Percentiles rank a stretch among this genome's conserved stretches.
These are phyloP conservation scores for Chalcosyrphus nemorum DNA, from an alignment of 2,888 invertebrate species.

Conservation along the genomic window DNA sequence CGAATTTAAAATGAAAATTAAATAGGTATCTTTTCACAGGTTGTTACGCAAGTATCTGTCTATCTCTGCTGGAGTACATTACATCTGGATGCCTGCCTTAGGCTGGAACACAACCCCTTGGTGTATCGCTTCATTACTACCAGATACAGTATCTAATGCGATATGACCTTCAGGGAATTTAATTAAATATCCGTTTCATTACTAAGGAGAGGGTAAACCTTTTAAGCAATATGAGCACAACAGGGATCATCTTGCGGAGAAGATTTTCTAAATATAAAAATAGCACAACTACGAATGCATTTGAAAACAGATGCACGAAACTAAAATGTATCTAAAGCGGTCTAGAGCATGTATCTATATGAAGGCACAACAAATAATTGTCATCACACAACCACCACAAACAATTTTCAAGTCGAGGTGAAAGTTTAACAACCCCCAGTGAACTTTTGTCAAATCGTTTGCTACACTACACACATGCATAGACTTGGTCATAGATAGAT, in stretches of 20 bases:
- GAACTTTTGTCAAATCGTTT: constrained; percentile 69
- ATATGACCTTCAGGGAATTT: constrained; percentile 42
- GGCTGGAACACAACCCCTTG: background rate
- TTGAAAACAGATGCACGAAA: constrained; percentile 45
- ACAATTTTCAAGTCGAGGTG: constrained; percentile 55
- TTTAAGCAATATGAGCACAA: background rate
- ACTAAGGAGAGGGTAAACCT: background rate
- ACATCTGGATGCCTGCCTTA: background rate
- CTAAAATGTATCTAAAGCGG: constrained; percentile 17
- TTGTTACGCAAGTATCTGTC: background rate
- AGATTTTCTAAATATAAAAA: constrained; percentile 41
- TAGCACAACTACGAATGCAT: constrained; percentile 44
- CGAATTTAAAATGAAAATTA: constrained; percentile 49
- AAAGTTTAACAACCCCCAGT: constrained; percentile 70
- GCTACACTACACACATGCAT: constrained; percentile 4
- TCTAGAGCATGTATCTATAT: constrained; percentile 4
- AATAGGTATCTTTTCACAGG: background rate
- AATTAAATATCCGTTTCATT: constrained; percentile 17
- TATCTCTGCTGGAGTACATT: background rate
- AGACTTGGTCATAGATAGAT: background rate
- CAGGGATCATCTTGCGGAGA: background rate
- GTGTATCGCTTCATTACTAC: background rate
- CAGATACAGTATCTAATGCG: background rate
- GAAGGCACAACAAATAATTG: constrained; percentile 54
- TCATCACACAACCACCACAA: constrained; percentile 38